Evolutionary conservation across 2,113 vertebrate genomes (phyloP), one percentile per base, ranked within the genome.

Genomic region (Coreoperca whiteheadi): DNA sequence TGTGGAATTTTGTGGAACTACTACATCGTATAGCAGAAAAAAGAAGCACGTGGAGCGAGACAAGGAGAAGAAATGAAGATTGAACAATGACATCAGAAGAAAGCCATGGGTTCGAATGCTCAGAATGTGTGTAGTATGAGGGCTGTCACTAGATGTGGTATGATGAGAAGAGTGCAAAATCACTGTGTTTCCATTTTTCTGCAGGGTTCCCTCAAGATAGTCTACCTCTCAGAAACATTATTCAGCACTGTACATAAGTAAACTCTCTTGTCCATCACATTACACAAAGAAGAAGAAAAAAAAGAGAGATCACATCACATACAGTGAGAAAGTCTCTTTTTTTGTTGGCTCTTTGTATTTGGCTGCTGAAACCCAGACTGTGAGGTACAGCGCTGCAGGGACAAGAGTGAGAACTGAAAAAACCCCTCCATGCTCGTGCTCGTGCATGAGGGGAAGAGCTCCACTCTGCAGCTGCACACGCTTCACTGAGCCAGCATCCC

Each of bases 401-500:
- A 75, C n/a, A 76, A 78, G 77, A 85, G 37, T 10, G 71, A 86
- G 77, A 66, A 83, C 20, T 86, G 32, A 77, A 81, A 21, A 12
- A 37, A 61, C 14, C 74, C 63, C 74, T 86, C 64, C 77, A 66
- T 78, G 87, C 82, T 86, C 61, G 15, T 11, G 34, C 83, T 82
- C 50, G 66, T 87, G 77, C 83, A 84, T 6, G 77, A 78, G 46
- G 76, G 76, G 81, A 86, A 85, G 84, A 81, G 89, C 84, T 80
- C 71, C 72, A 84, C 83, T 89, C 86, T 81, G 85, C 88, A 89
- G 91, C 90, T 90, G 89, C 83, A 84, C 90, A 92, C 61, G 87
- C 89, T 87, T 84, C 81, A 93, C 88, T 89, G 83, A 91, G 75
- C 86, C 91, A 89, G 89, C 75, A 85, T 86, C 86, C 77, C 83